Base-by-base conservation (phyloP, 1,140 invertebrate genomes). In the Pseudomyrmex cubaensis region DNA sequence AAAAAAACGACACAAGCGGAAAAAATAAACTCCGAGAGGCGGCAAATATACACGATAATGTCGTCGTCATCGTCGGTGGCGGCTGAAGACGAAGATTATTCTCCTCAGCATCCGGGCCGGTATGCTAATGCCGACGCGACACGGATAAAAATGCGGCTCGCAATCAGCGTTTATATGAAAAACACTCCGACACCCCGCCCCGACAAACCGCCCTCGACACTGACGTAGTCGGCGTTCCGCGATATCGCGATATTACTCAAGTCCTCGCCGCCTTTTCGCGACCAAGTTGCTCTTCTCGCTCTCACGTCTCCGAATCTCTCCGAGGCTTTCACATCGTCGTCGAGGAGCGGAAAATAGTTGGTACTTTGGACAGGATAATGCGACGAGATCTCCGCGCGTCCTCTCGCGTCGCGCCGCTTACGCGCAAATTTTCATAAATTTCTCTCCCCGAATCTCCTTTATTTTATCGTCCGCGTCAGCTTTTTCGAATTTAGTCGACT, bases 121-220 rank as follows among this genome's bases (percentile, higher is more conserved):
- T 35, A 50, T 70, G 52, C 64, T 70, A 59, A 80, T 48, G 59
- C 17, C 48, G 22, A 57, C 44, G 61, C 61, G 80, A 66, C 50
- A 73, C 59, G 80, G 72, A 12, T 77, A 83, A 83, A 83, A 66
- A 66, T 83, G 50, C 61, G 80, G 50, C 61, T 77, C 10, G 66
- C 66, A 83, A 83, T 83, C 82, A 83, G 44, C 82, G 73, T 83
- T 83, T 83, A 77, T 83, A 83, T 77, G 82, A 83, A 83, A 83
- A 77, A 83, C 73, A 83, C 69, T 57, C 57, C 59, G 52, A 13
- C 50, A 35, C 52, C 13, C 62, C 4, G 2, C 17, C 20, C 61
- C 20, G 48, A 64, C 22, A 72, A 70, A 59, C 63, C 13, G 35
- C 5, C 20, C n/a, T 22, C 62, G 22, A 44, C 52, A 44, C 52